Percentiles rank a stretch among this genome's conserved stretches.
Conservation (phyloP, 2,113 vertebrate species). For the Amphiprion percula region DNA sequence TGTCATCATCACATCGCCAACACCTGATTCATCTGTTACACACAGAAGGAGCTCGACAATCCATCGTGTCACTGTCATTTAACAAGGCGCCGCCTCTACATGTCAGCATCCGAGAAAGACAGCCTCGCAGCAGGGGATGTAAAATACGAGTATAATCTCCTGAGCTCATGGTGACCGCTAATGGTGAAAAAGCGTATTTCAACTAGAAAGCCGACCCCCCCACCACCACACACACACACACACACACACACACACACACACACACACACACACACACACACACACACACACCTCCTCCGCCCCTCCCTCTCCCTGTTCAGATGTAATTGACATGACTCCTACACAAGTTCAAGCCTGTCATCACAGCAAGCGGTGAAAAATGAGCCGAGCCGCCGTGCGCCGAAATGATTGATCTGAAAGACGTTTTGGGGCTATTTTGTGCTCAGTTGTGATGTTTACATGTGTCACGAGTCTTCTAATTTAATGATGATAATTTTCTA, state of each 20-base stretch:
- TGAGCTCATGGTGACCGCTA: slow-evolving; percentile 58
- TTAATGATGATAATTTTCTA: slow-evolving; percentile 43
- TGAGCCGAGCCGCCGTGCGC: slow-evolving; percentile 27
- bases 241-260: too few species aligned
- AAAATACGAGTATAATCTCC: slow-evolving; percentile 63
- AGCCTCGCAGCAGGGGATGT: slow-evolving; percentile 48
- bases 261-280: too few species aligned
- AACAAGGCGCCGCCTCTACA: slow-evolving; percentile 37
- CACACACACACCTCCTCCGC: background rate
- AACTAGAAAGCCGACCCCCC: slow-evolving; percentile 34
- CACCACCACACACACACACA: background rate
- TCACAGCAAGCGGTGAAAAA: slow-evolving; percentile 58
- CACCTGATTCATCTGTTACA: slow-evolving; percentile 15
- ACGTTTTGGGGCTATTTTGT: slow-evolving; percentile 35
- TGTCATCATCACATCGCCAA: slow-evolving; percentile 1
- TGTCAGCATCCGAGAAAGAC: slow-evolving; percentile 27
- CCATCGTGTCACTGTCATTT: slow-evolving; percentile 35
- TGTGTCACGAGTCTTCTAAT: slow-evolving; percentile 28
- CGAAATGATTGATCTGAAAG: slow-evolving; percentile 54
- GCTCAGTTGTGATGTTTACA: slow-evolving; percentile 54
- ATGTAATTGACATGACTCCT: slow-evolving; percentile 74
- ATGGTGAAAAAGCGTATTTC: slow-evolving; percentile 69
- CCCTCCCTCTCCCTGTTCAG: slow-evolving; percentile 22
- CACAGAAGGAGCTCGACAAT: slow-evolving; percentile 17
- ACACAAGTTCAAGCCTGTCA: slow-evolving; percentile 73